Conservation (phyloP, 2,888 invertebrate species). For the Idaea straminata region DNA sequence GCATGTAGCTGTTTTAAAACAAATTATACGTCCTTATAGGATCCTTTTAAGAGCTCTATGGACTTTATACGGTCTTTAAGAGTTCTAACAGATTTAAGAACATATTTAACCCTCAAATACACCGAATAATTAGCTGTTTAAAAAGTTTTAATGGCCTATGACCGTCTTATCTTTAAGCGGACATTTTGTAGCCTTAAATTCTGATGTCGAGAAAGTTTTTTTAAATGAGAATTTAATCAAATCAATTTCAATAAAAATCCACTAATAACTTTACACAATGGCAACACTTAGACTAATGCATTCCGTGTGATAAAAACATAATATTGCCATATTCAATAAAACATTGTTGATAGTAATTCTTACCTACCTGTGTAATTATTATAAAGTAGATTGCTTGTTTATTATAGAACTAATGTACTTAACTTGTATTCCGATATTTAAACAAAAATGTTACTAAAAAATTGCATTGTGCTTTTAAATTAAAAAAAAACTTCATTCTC, state of each 20-base stretch:
- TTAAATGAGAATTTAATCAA: background rate
- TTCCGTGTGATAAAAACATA: background rate
- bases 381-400: constrained; percentile 38
- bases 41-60: too few species aligned
- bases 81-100: too few species aligned
- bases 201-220: too few species aligned
- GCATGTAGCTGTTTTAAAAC: too few species aligned
- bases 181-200: too few species aligned
- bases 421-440: constrained; percentile 58
- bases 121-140: too few species aligned
- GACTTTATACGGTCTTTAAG: too few species aligned
- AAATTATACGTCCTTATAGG: too few species aligned
- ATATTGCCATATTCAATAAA: constrained; percentile 44
- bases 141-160: too few species aligned
- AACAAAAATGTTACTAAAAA: constrained; percentile 26
- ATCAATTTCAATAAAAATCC: constrained; percentile 8
- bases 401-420: constrained; percentile 64
- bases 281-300: constrained; percentile 7
- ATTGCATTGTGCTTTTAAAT: constrained; percentile 19
- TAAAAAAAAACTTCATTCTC: constrained; percentile 4
- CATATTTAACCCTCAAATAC: too few species aligned
- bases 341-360: constrained; percentile 47
- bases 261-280: background rate
- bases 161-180: too few species aligned
- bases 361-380: constrained; percentile 45